Base-by-base conservation (phyloP, 1,140 invertebrate species). In the Globodera rostochiensis region DNA sequence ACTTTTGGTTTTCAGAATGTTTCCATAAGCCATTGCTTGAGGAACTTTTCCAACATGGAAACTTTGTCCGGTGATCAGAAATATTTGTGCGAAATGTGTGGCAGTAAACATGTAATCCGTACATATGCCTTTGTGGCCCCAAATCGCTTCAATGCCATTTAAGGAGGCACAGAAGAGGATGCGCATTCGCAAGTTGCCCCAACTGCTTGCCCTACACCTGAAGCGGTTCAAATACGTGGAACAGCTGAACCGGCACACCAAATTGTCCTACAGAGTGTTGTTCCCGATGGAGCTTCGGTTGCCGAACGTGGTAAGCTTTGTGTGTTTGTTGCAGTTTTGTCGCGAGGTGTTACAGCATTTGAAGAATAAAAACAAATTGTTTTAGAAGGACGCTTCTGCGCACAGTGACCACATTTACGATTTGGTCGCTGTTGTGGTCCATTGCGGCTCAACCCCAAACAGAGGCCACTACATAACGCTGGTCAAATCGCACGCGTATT, bases 141-240 rank as follows among this genome's bases (percentile, higher is more conserved):
- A 66, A 78, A 64, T 45, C 66, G 57, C 19, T 19, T 25, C 21
- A 78, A 45, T 78, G n/a, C 50, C 19, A n/a, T 47, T 47, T 64
- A n/a, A 78, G 91, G 97, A 99, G 92, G 97, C 97, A 64, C 94
- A 95, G 90, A 94, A 95, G 91, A 90, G 90, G 82, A 99, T 99
- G 95, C 92, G 97, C 81, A 95, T 99, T 0, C 99, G 99, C 91
- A 98, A 98, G 91, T 91, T 98, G 84, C 98, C 98, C 8, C 95
- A 96, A 92, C 97, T 99, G 84, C 91, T 99, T 82, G 97, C 98
- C 15, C 92, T 99, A 79, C 97, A 99, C 92, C 92, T 99, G 82
- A 99, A 99, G 91, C 92, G 97, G 85, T 99, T 99, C 90, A 99
- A 99, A 91, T 99, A 98, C 90, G 95, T 98, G 92, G 98, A 99